phyloP scores from a whole-genome alignment of 2,113 vertebrate genomes.

The Clarias magur region DNA sequence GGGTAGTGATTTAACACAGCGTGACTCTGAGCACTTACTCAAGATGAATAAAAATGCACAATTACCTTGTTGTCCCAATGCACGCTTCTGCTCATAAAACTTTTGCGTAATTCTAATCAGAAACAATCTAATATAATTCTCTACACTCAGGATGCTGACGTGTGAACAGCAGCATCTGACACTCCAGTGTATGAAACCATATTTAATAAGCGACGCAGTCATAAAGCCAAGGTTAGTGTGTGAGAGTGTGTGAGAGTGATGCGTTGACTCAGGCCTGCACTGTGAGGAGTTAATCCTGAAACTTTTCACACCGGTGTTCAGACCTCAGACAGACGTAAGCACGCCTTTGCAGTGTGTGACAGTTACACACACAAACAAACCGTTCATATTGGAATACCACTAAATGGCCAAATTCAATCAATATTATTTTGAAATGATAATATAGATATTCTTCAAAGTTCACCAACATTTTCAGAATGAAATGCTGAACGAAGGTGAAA shows the following conservation, averaged over 20 bases:
- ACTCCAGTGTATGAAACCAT: background rate
- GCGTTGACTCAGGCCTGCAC: background rate
- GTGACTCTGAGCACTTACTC: background rate
- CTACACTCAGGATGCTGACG: no score
- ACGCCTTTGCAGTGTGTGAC: background rate
- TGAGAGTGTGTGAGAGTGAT: background rate
- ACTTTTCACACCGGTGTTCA: background rate
- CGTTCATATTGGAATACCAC: no score
- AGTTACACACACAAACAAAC: background rate
- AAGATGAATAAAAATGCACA: background rate
- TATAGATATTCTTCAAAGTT: no score
- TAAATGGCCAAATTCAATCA: no score
- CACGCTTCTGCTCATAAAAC: background rate
- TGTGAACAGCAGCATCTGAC: background rate
- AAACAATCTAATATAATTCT: background rate
- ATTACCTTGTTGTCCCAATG: background rate
- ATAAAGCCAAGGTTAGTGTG: background rate
- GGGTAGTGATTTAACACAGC: background rate
- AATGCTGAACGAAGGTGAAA: no score
- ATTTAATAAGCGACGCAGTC: background rate
- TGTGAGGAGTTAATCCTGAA: background rate
- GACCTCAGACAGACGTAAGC: background rate
- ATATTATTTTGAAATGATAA: no score
- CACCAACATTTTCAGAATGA: no score
- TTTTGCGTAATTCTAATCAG: background rate